phyloP scores from a whole-genome alignment of 1,140 invertebrate species.

The Drosophila lacertosa region DNA sequence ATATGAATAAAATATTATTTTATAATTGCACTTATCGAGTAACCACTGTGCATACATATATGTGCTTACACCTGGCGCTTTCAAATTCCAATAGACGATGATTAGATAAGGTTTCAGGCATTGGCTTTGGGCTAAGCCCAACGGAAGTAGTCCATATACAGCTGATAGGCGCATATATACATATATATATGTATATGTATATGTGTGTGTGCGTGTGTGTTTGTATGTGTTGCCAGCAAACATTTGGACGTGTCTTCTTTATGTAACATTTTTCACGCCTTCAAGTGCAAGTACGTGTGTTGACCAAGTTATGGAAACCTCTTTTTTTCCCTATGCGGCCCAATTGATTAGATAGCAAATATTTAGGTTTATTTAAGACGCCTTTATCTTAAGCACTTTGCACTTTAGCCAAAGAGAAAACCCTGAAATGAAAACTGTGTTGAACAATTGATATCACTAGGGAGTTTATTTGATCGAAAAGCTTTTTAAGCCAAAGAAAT shows the following conservation, averaged over 20 bases:
- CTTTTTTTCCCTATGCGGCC: neutral
- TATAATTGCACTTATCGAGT: neutral
- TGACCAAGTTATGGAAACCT: conserved; percentile 1
- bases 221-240: conserved; percentile 20
- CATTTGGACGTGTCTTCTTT: conserved; percentile 25
- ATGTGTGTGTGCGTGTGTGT: conserved; percentile 18
- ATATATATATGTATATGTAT: conserved; percentile 1
- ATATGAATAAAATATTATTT: too few relatives aligned
- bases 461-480: neutral
- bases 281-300: conserved; percentile 12
- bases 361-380: conserved; percentile 10
- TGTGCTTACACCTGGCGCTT: neutral
- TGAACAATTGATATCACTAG: neutral
- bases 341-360: conserved; percentile 44
- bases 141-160: conserved; percentile 27
- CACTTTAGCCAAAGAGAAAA: neutral
- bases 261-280: conserved; percentile 26
- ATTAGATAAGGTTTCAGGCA: conserved; percentile 32
- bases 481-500: conserved; percentile 10
- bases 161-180: neutral
- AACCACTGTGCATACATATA: neutral
- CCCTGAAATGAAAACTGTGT: conserved; percentile 4
- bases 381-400: neutral
- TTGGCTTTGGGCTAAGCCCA: conserved; percentile 18
- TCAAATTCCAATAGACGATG: conserved; percentile 17